Conservation (phyloP, 2,888 invertebrate genomes). For the Dorcus parallelipipedus region DNA sequence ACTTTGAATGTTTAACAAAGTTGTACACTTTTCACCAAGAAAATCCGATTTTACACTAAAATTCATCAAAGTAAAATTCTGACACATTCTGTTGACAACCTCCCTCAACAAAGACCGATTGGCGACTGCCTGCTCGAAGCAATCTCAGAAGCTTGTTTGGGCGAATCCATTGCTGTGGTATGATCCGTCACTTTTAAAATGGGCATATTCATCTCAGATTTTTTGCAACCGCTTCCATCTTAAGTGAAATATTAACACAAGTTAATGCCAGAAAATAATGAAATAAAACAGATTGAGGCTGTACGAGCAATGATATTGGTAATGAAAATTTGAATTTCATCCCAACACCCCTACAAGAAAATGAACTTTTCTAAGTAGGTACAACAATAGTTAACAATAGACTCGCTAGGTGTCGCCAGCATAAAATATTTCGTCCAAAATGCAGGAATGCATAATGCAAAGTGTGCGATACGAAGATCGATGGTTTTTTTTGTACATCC, state of each 20-base stretch:
- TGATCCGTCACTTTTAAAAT: slow-evolving; percentile 10
- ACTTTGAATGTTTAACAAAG: slow-evolving; percentile 34
- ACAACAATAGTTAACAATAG: slow-evolving; percentile 19
- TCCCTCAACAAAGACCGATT: slow-evolving; percentile 48
- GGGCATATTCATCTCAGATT: too few relatives aligned
- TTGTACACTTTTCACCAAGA: slow-evolving; percentile 39
- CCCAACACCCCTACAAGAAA: slow-evolving; percentile 20
- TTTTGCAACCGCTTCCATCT: too few relatives aligned
- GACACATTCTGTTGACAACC: slow-evolving; percentile 51
- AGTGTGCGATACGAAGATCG: not conserved
- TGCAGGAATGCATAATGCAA: not conserved
- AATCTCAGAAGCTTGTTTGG: slow-evolving; percentile 52
- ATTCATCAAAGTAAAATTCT: slow-evolving; percentile 48
- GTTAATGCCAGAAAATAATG: not conserved
- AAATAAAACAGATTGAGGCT: not conserved
- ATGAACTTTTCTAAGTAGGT: slow-evolving; percentile 21
- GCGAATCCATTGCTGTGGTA: slow-evolving; percentile 41
- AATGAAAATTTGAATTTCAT: slow-evolving; percentile 15
- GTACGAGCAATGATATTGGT: not conserved
- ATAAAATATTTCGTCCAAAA: not conserved
- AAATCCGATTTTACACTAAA: slow-evolving; percentile 43
- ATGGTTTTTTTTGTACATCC: too few relatives aligned
- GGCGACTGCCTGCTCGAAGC: slow-evolving; percentile 47
- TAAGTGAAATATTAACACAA: too few relatives aligned
- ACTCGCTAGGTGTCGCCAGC: slow-evolving; percentile 18